A percentile compares a stretch with the other conserved stretches of the same genome.
phyloP scores from a whole-genome alignment of 2,797 vertebrate genomes.

The Mormyrus hasselquistii region DNA sequence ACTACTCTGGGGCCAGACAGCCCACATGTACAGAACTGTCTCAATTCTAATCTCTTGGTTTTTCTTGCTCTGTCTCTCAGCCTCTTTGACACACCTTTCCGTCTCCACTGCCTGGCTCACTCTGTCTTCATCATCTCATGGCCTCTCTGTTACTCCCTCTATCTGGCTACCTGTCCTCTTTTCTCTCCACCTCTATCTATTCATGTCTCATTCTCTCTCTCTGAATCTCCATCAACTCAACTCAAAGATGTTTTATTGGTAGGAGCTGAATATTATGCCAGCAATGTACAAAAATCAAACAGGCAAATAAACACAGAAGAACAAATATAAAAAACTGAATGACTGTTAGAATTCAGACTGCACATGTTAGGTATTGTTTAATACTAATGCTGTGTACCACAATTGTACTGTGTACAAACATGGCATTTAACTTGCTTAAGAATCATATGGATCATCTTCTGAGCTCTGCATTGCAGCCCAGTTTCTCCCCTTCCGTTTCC shows the following conservation, averaged over 20 bases:
- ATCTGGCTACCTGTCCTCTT: background rate
- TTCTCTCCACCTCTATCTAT: background rate
- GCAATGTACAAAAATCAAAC: background rate
- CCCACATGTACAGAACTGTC: constrained; percentile 20
- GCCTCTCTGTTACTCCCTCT: background rate
- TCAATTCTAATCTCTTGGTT: constrained; percentile 32
- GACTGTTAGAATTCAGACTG: background rate
- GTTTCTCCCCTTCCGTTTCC: background rate
- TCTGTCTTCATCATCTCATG: background rate
- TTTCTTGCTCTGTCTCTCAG: constrained; percentile 34
- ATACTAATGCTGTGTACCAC: background rate
- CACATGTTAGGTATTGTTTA: background rate
- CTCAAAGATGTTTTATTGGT: background rate
- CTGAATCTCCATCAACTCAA: background rate
- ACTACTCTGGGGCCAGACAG: background rate
- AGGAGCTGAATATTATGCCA: background rate
- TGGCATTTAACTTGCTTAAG: background rate
- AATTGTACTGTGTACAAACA: background rate
- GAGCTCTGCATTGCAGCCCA: background rate
- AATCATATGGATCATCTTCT: background rate
- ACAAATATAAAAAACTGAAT: background rate
- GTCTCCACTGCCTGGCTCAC: background rate
- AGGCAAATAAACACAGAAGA: background rate
- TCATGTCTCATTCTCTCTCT: background rate
- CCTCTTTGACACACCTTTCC: background rate